Evolutionary conservation across 2,888 invertebrate genomes (phyloP).

Genomic region (Drosophila rubida): DNA sequence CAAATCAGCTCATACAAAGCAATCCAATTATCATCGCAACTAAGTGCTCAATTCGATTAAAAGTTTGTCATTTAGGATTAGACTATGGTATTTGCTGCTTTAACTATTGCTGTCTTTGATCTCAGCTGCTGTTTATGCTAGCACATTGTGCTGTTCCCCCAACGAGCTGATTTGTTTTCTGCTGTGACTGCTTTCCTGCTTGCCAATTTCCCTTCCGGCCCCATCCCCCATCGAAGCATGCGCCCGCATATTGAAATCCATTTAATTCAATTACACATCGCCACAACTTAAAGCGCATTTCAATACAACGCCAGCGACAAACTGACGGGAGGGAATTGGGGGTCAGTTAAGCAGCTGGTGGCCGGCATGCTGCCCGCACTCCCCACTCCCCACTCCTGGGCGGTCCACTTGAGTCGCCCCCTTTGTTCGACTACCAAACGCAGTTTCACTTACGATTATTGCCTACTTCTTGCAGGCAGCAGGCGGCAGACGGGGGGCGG

Average conservation of each 20-base stretch:
- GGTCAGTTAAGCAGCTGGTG: constrained; percentile 56
- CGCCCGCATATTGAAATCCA: constrained; percentile 80
- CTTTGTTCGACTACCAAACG: constrained; percentile 25
- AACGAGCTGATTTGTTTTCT: neutral
- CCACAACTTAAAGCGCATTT: constrained; percentile 76
- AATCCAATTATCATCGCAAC: neutral
- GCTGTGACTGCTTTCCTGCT: neutral
- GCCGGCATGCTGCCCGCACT: constrained; percentile 15
- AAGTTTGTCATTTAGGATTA: neutral
- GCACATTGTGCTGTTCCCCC: constrained; percentile 29
- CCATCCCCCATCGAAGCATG: constrained; percentile 54
- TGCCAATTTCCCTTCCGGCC: constrained; percentile 1
- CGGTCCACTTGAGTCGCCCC: constrained; percentile 12
- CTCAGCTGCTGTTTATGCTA: constrained; percentile 53
- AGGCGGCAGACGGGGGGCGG: too few species aligned
- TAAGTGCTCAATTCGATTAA: neutral
- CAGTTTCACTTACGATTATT: constrained; percentile 79
- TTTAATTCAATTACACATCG: constrained; percentile 75
- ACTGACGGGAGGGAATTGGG: constrained; percentile 9
- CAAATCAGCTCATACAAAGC: neutral
- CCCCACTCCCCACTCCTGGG: neutral
- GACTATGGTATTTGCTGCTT: constrained; percentile 8
- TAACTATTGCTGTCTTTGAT: constrained; percentile 30
- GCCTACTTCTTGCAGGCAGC: constrained; percentile 67
- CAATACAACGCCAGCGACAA: constrained; percentile 45